Evolutionary conservation across 1,140 invertebrate genomes (phyloP).

Genomic region (Maconellicoccus hirsutus): DNA sequence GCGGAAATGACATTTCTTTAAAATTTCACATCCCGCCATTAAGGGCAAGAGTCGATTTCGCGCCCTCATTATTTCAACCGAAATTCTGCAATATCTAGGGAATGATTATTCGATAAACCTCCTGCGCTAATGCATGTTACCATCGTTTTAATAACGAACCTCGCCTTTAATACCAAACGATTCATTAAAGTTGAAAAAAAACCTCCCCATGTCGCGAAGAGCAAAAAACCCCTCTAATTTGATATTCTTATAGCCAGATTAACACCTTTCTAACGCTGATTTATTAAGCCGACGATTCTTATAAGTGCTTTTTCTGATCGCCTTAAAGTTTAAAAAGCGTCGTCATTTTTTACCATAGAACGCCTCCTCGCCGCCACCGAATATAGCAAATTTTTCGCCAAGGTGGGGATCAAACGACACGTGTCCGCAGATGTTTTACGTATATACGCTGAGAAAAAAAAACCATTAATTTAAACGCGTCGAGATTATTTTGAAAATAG

Average conservation of each 20-base stretch:
- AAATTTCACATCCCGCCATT: not conserved
- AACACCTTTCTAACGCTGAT: not conserved
- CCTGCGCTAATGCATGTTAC: not conserved
- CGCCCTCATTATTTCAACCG: not conserved
- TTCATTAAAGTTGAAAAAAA: not conserved
- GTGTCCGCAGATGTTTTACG: constrained; percentile 17
- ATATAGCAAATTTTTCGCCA: not conserved
- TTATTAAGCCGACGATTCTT: not conserved
- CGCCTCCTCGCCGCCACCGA: too few relatives aligned
- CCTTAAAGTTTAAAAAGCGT: not conserved
- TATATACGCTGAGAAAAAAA: constrained; percentile 1
- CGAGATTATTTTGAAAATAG: constrained; percentile 15
- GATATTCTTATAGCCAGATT: not conserved
- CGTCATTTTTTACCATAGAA: not conserved
- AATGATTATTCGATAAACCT: not conserved
- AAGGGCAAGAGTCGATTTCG: not conserved
- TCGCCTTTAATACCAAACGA: not conserved
- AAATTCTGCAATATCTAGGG: not conserved
- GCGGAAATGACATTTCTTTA: not conserved
- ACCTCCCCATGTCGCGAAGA: not conserved
- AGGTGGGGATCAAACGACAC: constrained; percentile 1
- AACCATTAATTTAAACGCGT: constrained; percentile 7
- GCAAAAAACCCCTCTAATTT: not conserved
- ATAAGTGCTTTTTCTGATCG: constrained; percentile 20
- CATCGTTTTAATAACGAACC: not conserved